phyloP scores from a whole-genome alignment of 2,113 vertebrate species.

The Emydocephalus ijimae region DNA sequence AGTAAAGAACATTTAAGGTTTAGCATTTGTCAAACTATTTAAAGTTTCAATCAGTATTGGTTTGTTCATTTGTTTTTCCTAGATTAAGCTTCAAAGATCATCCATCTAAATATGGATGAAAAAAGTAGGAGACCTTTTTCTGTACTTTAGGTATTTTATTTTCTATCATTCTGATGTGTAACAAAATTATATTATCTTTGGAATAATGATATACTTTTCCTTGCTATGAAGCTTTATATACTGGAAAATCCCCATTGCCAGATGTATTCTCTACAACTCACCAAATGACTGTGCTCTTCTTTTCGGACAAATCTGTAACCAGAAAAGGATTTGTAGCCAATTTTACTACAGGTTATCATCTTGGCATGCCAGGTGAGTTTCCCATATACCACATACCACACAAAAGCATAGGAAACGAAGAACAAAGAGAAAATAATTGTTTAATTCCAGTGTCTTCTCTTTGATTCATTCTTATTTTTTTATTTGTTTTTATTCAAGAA shows the following conservation, averaged over 20 bases:
- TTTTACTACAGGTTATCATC: constrained; percentile 80
- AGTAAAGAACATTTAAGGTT: not conserved
- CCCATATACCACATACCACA: not conserved
- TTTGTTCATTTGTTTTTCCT: not conserved
- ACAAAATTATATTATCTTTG: not conserved
- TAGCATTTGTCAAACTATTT: not conserved
- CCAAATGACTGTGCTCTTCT: constrained; percentile 79
- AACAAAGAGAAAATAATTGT: not conserved
- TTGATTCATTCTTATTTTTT: not conserved
- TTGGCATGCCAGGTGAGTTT: constrained; percentile 74
- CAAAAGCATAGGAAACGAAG: not conserved
- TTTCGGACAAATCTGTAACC: constrained; percentile 29
- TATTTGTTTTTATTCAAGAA: too few species aligned
- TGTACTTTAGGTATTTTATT: not conserved
- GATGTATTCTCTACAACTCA: constrained; percentile 86
- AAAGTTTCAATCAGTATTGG: not conserved
- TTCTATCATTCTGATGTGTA: not conserved
- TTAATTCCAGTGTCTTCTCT: not conserved
- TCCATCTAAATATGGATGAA: not conserved
- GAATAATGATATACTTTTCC: constrained; percentile 17
- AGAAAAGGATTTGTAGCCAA: constrained; percentile 84
- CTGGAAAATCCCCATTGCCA: constrained; percentile 69
- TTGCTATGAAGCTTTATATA: constrained; percentile 77
- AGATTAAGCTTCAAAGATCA: not conserved
- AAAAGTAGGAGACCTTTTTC: not conserved